These are phyloP conservation scores for Phenganax marumi DNA, from an alignment of 92 coral and sea anemone species.

Conservation along the genomic window DNA sequence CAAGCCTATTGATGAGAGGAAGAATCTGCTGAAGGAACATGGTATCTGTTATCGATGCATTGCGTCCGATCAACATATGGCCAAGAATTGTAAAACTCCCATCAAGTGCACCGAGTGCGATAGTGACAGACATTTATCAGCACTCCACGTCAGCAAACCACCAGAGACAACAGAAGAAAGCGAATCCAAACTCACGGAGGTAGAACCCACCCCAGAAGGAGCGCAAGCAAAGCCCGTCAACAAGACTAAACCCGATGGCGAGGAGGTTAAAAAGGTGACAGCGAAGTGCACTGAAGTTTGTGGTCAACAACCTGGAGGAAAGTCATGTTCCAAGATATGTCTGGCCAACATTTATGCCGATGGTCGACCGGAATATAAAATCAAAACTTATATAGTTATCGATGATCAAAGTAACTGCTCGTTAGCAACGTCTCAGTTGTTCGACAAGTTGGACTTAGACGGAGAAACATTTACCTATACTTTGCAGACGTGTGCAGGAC, in stretches of 20 bases:
- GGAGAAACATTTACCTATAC: slow-evolving; percentile 33
- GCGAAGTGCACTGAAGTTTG: not conserved
- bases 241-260: no score
- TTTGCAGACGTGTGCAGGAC: slow-evolving; percentile 41
- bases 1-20: slow-evolving; percentile 32
- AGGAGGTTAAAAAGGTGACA: not conserved
- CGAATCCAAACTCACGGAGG: not conserved
- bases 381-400: slow-evolving; percentile 39
- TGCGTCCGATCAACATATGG: slow-evolving; percentile 30
- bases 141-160: not conserved
- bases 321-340: slow-evolving; percentile 56
- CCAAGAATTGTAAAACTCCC: slow-evolving; percentile 20
- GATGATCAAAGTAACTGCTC: no score
- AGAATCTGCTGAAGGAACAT: slow-evolving; percentile 7
- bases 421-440: slow-evolving; percentile 36
- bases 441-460: slow-evolving; percentile 17
- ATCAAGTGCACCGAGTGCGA: slow-evolving; percentile 43
- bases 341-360: slow-evolving; percentile 29
- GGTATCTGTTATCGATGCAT: slow-evolving; percentile 44
- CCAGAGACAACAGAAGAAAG: not conserved
- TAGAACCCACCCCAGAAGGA: slow-evolving; percentile 35
- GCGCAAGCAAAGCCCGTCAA: no score
- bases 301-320: not conserved
- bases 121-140: slow-evolving; percentile 36
- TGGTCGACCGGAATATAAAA: not conserved